Conservation (phyloP, 2,797 vertebrate genomes). For the Scomberomorus guttatus region DNA sequence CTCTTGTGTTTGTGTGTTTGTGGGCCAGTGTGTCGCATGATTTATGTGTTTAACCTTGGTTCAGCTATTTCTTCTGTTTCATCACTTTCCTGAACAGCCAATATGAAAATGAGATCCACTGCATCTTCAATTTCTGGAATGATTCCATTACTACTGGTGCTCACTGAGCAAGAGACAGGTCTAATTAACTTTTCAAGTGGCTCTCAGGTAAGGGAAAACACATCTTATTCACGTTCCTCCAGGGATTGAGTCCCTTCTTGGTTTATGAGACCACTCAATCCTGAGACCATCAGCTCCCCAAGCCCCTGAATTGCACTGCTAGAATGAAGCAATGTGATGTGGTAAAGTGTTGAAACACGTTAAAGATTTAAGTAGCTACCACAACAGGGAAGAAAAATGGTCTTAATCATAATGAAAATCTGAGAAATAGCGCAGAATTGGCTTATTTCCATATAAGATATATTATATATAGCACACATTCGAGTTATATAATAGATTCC, state of each 20-base stretch:
- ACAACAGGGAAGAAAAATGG: constrained; percentile 11
- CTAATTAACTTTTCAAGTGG: constrained; percentile 71
- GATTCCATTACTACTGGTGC: constrained; percentile 37
- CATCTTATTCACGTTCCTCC: constrained; percentile 54
- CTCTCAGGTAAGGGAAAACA: constrained; percentile 45
- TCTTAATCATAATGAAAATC: constrained; percentile 28
- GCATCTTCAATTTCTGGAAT: constrained; percentile 35
- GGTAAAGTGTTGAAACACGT: constrained; percentile 32
- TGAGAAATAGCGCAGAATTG: constrained; percentile 7
- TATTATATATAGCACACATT: neutral
- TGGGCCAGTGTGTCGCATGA: neutral
- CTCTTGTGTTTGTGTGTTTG: constrained; percentile 1
- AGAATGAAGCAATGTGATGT: constrained; percentile 24
- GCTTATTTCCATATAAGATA: neutral
- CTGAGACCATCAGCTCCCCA: constrained; percentile 29
- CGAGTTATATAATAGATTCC: neutral
- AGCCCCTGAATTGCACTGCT: neutral
- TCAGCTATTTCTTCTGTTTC: neutral
- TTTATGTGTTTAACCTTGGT: neutral
- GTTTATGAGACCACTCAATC: constrained; percentile 78
- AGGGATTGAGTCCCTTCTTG: constrained; percentile 46
- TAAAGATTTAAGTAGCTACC: neutral
- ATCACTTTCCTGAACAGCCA: constrained; percentile 7
- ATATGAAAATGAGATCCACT: constrained; percentile 20
- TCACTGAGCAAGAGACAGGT: constrained; percentile 30